These are phyloP conservation scores for Amphiprion ocellaris DNA, from an alignment of 2,113 vertebrate genomes.

Conservation along the genomic window DNA sequence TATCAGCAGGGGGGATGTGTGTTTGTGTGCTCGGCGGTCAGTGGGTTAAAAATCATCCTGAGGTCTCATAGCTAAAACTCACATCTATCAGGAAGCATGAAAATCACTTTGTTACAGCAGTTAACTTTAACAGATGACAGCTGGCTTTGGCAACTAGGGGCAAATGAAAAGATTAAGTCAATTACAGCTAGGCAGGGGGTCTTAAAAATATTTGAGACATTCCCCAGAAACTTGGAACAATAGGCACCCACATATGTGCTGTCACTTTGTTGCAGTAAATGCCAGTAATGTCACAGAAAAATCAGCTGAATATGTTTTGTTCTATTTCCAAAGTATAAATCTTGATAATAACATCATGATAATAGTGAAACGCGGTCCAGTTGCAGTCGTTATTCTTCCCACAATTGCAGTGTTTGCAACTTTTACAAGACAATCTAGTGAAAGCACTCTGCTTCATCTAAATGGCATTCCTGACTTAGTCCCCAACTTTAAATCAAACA, in stretches of 20 bases:
- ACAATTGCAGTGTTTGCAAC: constrained; percentile 54
- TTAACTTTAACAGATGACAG: constrained; percentile 75
- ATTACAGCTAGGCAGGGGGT: constrained; percentile 75
- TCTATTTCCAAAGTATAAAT: constrained; percentile 34
- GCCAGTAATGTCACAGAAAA: constrained; percentile 30
- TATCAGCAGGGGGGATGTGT: constrained; percentile 47
- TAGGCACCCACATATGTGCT: constrained; percentile 23
- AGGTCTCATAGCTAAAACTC: constrained; percentile 40
- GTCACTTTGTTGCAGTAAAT: constrained; percentile 31
- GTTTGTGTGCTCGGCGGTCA: constrained; percentile 29
- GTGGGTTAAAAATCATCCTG: constrained; percentile 61
- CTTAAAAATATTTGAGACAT: constrained; percentile 74
- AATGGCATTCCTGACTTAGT: constrained; percentile 49
- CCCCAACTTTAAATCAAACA: constrained; percentile 51
- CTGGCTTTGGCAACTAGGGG: constrained; percentile 55
- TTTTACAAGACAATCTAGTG: constrained; percentile 45
- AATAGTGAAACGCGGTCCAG: constrained; percentile 5
- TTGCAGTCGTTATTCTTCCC: constrained; percentile 20
- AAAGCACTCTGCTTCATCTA: constrained; percentile 21
- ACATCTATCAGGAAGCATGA: constrained; percentile 50
- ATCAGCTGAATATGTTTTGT: constrained; percentile 19
- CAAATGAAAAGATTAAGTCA: constrained; percentile 81
- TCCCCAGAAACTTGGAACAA: constrained; percentile 60
- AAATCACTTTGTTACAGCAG: constrained; percentile 72
- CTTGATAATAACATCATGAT: constrained; percentile 16